phyloP scores from a whole-genome alignment of 2,113 vertebrate species.

The Leptosomus discolor region DNA sequence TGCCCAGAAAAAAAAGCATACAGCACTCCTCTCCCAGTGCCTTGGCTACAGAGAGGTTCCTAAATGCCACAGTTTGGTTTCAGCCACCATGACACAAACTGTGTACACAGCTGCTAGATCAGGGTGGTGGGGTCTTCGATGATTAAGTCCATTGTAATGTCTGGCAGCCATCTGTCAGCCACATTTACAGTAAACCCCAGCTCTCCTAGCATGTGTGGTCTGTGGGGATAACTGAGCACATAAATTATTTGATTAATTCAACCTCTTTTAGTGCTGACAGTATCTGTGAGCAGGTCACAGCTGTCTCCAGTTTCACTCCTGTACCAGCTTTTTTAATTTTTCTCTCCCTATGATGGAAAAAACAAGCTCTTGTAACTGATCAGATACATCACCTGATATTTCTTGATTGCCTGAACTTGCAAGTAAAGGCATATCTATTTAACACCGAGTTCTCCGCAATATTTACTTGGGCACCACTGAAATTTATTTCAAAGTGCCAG shows the following conservation, averaged over 20 bases:
- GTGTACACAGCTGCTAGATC: neutral
- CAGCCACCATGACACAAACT: neutral
- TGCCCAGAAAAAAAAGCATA: neutral
- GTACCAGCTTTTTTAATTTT: neutral
- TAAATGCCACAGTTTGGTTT: neutral
- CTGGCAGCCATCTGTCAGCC: constrained; percentile 13
- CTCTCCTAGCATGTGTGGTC: constrained; percentile 9
- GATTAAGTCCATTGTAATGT: neutral
- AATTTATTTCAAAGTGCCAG: neutral
- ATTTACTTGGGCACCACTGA: neutral
- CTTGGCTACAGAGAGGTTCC: neutral
- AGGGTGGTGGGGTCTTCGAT: neutral
- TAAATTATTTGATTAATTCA: neutral
- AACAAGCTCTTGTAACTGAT: neutral
- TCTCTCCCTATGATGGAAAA: neutral
- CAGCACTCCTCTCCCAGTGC: fast-evolving
- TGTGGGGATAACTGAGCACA: neutral
- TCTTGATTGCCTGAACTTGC: neutral
- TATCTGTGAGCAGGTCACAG: neutral
- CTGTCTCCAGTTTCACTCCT: neutral
- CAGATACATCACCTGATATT: neutral
- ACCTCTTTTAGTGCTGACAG: neutral
- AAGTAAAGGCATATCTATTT: neutral
- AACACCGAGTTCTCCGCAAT: neutral
- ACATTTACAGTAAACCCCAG: neutral